Conservation (phyloP, 2,113 vertebrate species). For the Chinchilla lanigera region DNA sequence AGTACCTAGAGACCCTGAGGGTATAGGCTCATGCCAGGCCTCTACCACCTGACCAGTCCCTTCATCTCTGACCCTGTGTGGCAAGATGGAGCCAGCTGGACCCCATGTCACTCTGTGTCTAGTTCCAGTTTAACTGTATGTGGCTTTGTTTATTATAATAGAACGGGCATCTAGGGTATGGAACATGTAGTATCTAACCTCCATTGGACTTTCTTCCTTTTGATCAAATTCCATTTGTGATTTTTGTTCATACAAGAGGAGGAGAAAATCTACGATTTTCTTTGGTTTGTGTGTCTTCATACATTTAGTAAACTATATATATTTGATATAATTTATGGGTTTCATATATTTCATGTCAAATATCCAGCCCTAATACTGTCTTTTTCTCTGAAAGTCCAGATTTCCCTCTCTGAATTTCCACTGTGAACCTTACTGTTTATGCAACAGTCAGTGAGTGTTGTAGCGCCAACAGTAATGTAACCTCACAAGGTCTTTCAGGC, state of each 20-base stretch:
- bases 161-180: background rate
- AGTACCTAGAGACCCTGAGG: background rate
- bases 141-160: background rate
- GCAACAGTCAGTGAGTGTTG: background rate
- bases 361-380: background rate
- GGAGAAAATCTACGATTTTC: background rate
- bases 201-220: background rate
- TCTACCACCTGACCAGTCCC: accelerated
- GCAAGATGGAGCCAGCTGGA: background rate
- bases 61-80: background rate
- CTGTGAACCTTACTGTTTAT: background rate
- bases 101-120: background rate
- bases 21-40: accelerated
- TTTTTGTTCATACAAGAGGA: background rate
- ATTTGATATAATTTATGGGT: background rate
- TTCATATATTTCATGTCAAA: background rate
- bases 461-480: background rate
- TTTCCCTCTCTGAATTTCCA: background rate
- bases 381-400: background rate
- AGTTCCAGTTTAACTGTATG: background rate
- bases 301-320: background rate
- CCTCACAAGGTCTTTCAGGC: background rate
- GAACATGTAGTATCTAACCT: background rate
- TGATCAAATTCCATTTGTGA: background rate
- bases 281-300: background rate